phyloP scores from a whole-genome alignment of 2,797 vertebrate species.

The Xenops minutus region DNA sequence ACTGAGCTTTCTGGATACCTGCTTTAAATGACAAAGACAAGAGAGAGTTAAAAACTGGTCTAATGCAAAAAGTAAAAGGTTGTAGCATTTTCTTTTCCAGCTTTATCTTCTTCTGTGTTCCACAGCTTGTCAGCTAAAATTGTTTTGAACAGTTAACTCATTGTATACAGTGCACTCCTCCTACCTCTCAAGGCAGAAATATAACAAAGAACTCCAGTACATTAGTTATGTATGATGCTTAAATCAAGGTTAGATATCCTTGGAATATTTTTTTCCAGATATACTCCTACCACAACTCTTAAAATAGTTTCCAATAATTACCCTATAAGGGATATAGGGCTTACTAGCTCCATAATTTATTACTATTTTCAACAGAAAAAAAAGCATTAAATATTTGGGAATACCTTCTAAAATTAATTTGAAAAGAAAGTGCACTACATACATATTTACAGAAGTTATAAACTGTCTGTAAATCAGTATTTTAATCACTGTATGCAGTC shows the following conservation, averaged over 20 bases:
- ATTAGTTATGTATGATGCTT: not conserved
- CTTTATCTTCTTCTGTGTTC: not conserved
- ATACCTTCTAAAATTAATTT: not conserved
- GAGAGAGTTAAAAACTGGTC: not conserved
- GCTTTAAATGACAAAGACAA: not conserved
- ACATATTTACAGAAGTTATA: not conserved
- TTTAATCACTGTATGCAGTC: not conserved
- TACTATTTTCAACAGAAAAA: not conserved
- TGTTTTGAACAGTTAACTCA: not conserved
- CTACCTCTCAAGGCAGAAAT: not conserved
- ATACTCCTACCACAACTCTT: not conserved
- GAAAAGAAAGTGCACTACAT: not conserved
- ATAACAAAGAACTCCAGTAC: not conserved
- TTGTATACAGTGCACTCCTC: not conserved
- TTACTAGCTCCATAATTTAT: not conserved
- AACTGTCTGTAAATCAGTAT: not conserved
- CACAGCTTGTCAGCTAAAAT: not conserved
- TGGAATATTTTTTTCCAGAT: not conserved
- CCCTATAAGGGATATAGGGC: not conserved
- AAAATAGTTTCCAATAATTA: not conserved
- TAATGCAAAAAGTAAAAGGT: not conserved
- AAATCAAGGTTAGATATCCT: not conserved
- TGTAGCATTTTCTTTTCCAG: not conserved
- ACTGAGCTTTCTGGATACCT: not conserved
- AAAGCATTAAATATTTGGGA: not conserved